phyloP scores from a whole-genome alignment of 2,888 invertebrate genomes.

The Neoascia interrupta region DNA sequence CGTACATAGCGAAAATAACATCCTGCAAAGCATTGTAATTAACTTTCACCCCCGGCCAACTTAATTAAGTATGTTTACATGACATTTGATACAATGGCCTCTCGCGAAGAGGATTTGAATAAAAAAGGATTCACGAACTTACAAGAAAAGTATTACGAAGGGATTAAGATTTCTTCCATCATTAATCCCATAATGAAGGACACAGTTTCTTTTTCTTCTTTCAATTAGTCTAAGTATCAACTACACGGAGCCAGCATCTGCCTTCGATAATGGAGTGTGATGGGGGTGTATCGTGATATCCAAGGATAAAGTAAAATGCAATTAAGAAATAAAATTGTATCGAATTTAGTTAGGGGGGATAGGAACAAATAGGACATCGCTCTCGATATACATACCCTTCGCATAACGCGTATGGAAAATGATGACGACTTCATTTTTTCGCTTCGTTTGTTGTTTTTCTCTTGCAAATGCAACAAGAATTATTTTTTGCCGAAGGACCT shows the following conservation, averaged over 20 bases:
- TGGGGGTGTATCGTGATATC: too few species aligned
- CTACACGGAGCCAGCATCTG: too few species aligned
- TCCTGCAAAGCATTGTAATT: constrained; percentile 10
- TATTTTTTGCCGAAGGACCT: neutral
- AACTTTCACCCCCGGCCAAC: constrained; percentile 1
- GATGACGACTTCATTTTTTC: constrained; percentile 66
- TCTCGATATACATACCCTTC: constrained; percentile 62
- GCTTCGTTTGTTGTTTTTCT: neutral
- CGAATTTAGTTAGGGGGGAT: too few species aligned
- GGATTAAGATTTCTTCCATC: too few species aligned
- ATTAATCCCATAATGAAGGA: too few species aligned
- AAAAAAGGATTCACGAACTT: neutral
- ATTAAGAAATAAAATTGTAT: too few species aligned
- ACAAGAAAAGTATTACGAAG: neutral
- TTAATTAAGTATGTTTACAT: constrained; percentile 18
- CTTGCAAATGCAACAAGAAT: constrained; percentile 21
- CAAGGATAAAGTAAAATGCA: too few species aligned
- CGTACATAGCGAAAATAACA: neutral
- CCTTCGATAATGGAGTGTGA: too few species aligned
- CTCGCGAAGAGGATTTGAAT: constrained; percentile 1
- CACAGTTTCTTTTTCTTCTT: too few species aligned
- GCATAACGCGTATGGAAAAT: constrained; percentile 67
- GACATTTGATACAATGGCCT: neutral
- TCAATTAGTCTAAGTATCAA: too few species aligned
- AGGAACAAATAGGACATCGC: neutral